These are phyloP conservation scores for Hoplodrina blanda DNA, from an alignment of 2,888 invertebrate genomes.

Conservation along the genomic window DNA sequence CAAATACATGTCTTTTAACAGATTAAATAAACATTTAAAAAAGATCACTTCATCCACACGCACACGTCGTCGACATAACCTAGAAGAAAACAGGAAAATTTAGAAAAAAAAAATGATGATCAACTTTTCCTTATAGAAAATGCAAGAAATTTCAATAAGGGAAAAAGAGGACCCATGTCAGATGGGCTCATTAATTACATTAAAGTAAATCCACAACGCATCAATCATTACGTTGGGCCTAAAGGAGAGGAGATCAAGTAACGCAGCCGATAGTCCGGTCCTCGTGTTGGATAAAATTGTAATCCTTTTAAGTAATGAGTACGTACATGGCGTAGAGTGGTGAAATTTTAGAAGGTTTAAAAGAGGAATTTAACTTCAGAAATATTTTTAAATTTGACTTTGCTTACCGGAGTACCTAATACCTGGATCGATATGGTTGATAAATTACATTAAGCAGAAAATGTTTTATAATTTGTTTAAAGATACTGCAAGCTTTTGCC, in stretches of 20 bases:
- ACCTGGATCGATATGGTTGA: neutral
- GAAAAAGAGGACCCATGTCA: slow-evolving; percentile 57
- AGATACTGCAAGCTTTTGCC: no score
- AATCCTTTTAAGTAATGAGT: slow-evolving; percentile 90
- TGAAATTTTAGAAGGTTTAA: slow-evolving; percentile 60
- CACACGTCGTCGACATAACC: no score
- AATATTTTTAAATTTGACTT: neutral
- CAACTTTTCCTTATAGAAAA: slow-evolving; percentile 19
- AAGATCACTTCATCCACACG: no score
- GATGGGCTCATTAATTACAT: slow-evolving; percentile 71
- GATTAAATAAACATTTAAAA: no score
- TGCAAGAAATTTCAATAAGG: slow-evolving; percentile 37
- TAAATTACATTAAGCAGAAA: neutral
- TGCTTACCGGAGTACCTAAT: neutral
- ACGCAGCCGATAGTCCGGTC: slow-evolving; percentile 76
- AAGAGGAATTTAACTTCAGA: neutral
- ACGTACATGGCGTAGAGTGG: slow-evolving; percentile 75
- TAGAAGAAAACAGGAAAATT: neutral
- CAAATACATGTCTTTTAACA: no score
- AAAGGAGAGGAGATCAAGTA: slow-evolving; percentile 75
- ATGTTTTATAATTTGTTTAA: no score
- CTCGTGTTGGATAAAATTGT: slow-evolving; percentile 84
- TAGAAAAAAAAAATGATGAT: neutral
- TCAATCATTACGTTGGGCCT: slow-evolving; percentile 82
- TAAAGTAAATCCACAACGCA: slow-evolving; percentile 73